Base-by-base conservation (phyloP, 2,797 vertebrate species). In the Steatocranus sp. region DNA sequence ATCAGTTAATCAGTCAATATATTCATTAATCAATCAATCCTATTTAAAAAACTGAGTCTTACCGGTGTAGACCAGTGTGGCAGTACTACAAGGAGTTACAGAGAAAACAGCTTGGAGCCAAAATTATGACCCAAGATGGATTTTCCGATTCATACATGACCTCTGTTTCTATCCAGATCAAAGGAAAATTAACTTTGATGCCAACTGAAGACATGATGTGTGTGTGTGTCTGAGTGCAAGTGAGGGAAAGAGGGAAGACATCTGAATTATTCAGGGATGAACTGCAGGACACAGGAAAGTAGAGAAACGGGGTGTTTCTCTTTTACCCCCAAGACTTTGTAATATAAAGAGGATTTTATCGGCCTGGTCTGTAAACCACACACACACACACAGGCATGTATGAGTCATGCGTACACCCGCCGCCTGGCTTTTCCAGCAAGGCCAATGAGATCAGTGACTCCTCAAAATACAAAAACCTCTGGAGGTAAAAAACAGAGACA, bases 261-360 rank as follows among this genome's bases (percentile, higher is more conserved):
- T 89, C 87, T 94, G 88, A 93, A 92, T 93, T 95, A 94, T 95
- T 95, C 93, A 94, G 91, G 91, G 88, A 83, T 91, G 90, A 94
- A 89, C 85, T 92, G 87, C 89, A 88, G 91, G 92, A 91, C 90
- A 91, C 74, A 82, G 84, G 83, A 86, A 86, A 87, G 70, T 80
- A 63, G 74, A 68, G 80, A 82, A 82, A 85, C 36, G 38, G 82
- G 82, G 86, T 91, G 87, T 93, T 93, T 89, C 88, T 93, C 86
- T 89, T 91, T 89, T 82, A 68, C 86, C 88, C 88, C 36, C 81
- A 90, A 92, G 91, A 92, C 78, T 91, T 86, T 86, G 76, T 58
- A 84, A 90, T 86, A 80, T 75, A 77, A 75, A 78, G 48, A 83
- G 34, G 61, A 73, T 80, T 86, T 87, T 75, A 74, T 84, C 14